Conservation (phyloP, 2,888 invertebrate genomes). For the Pammene aurita region DNA sequence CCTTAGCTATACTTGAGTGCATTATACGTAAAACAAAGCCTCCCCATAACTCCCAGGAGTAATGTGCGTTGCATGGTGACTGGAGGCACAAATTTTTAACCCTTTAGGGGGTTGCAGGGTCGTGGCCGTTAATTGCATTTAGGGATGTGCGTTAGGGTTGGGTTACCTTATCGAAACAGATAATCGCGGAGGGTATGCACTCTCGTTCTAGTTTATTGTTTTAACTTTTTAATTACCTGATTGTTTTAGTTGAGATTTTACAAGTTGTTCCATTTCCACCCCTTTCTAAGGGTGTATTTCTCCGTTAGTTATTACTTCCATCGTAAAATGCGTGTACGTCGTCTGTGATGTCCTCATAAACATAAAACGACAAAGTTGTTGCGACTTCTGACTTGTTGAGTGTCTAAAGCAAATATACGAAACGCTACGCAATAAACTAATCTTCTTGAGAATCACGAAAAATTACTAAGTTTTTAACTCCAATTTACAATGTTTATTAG, state of each 20-base stretch:
- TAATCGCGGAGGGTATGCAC: constrained; percentile 17
- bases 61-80: constrained; percentile 75
- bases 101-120: constrained; percentile 50
- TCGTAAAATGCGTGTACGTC: constrained; percentile 11
- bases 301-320: not conserved
- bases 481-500: constrained; percentile 33
- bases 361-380: constrained; percentile 8
- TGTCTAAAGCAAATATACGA: constrained; percentile 9
- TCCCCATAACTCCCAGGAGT: constrained; percentile 62
- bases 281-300: not conserved
- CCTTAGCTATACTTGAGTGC: constrained; percentile 72
- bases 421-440: constrained; percentile 12
- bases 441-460: constrained; percentile 15
- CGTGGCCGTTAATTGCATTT: constrained; percentile 54
- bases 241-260: constrained; percentile 3
- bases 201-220: constrained; percentile 22
- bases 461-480: constrained; percentile 25
- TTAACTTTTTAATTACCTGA: constrained; percentile 22
- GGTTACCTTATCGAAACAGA: constrained; percentile 31
- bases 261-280: not conserved
- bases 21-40: constrained; percentile 74
- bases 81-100: constrained; percentile 67
- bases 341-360: constrained; percentile 4
- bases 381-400: constrained; percentile 16
- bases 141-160: constrained; percentile 44